Base-by-base conservation (phyloP, 2,797 vertebrate species). In the Sebastes trivittatus region DNA sequence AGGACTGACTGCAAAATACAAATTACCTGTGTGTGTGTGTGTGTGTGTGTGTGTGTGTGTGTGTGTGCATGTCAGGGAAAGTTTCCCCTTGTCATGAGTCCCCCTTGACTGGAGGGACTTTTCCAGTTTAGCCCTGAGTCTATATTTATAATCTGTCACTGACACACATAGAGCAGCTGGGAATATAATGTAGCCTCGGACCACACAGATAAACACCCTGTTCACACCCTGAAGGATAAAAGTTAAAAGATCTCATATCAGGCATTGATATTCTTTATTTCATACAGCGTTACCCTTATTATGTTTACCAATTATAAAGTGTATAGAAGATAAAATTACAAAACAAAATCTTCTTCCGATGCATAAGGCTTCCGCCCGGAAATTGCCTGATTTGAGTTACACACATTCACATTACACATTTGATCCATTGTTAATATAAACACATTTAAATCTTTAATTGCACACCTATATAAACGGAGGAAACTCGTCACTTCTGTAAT, bases 71-170 rank as follows among this genome's bases (percentile, higher is more conserved):
- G 54, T 64, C 68, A 54, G 49, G 38, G 34, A 79, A 69, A 54
- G 25, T 78, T 75, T 77, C 49, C 52, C 66, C 4, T 3, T 34
- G 38, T 72, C 63, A 81, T 60, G 54, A 65, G 58, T n/a, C 55
- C 79, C 67, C 32, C 46, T 87, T 52, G 66, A 32, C 75, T 46
- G 38, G 27, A 67, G 87, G 86, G 86, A 84, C 72, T 87, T 90
- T 90, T 88, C 75, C 88, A 89, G 55, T 80, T 89, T 75, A 87
- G 72, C 75, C 72, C 68, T 0, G 9, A 46, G 65, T 90, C 86
- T 94, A 93, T 94, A 93, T 91, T 92, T 90, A 90, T 92, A 92
- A 79, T 78, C 64, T 49, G 66, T 46, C 22, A 14, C 67, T 86
- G 75, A 81, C 80, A 82, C 58, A 69, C 58, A 69, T 10, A 42